These are phyloP conservation scores for Actenoides lindsayi DNA, from an alignment of 2,113 vertebrate genomes.

Conservation along the genomic window DNA sequence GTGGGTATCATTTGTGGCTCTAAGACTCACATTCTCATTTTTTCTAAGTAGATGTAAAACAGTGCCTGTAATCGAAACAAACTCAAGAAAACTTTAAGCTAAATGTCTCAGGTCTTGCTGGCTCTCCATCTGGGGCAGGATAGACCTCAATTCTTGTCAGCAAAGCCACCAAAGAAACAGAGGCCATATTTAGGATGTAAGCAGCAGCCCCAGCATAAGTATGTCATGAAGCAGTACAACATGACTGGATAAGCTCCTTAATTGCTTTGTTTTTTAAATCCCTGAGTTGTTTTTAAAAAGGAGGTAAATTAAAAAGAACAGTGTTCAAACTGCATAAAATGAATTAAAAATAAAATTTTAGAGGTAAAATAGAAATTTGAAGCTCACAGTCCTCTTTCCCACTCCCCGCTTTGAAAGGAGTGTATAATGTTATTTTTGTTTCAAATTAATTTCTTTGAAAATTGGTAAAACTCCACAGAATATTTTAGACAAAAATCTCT, in stretches of 20 bases:
- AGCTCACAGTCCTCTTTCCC: neutral
- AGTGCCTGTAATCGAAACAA: neutral
- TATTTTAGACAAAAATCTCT: neutral
- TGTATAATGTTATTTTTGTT: neutral
- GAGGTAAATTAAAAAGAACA: neutral
- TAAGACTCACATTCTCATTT: neutral
- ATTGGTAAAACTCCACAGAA: neutral
- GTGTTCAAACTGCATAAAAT: neutral
- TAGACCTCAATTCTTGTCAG: neutral
- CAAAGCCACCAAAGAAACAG: neutral
- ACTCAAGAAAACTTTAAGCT: neutral
- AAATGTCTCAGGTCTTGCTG: neutral
- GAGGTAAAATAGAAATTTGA: neutral
- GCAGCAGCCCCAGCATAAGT: neutral
- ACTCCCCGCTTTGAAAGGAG: neutral
- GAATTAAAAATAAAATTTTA: neutral
- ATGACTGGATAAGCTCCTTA: neutral
- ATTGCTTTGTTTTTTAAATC: neutral
- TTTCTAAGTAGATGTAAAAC: neutral
- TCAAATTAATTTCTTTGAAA: neutral
- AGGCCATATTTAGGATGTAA: neutral
- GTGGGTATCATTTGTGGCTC: neutral
- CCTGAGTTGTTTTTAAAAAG: neutral
- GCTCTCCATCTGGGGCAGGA: neutral
- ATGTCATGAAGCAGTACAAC: neutral